phyloP scores from a whole-genome alignment of 2,888 invertebrate genomes.

The Taphrorychus bicolor region DNA sequence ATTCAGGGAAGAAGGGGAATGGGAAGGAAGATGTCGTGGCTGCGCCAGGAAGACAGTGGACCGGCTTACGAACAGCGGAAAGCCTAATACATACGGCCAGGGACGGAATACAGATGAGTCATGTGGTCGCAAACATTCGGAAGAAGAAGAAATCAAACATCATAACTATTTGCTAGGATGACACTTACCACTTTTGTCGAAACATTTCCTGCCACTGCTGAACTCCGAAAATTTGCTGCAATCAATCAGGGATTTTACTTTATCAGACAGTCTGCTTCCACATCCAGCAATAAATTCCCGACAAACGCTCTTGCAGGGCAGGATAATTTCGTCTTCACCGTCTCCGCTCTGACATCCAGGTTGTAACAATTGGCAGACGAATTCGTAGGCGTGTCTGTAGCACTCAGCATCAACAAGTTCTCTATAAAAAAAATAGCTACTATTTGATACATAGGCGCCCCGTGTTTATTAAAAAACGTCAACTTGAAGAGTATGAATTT shows the following conservation, averaged over 20 bases:
- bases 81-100: too few relatives aligned
- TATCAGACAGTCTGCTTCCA: constrained; percentile 74
- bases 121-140: too few relatives aligned
- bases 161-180: neutral
- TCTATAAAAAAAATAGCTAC: too few relatives aligned
- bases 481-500: too few relatives aligned
- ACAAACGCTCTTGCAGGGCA: constrained; percentile 85
- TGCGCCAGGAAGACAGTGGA: too few relatives aligned
- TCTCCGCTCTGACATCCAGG: constrained; percentile 70
- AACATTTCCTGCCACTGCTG: constrained; percentile 75
- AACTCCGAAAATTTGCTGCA: constrained; percentile 83
- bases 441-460: too few relatives aligned
- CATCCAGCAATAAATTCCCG: constrained; percentile 85
- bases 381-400: constrained; percentile 86
- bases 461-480: too few relatives aligned
- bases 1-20: too few relatives aligned
- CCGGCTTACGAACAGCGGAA: too few relatives aligned
- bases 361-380: constrained; percentile 86
- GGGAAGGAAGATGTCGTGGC: too few relatives aligned
- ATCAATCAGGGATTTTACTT: constrained; percentile 75
- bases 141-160: neutral
- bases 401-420: constrained; percentile 92
- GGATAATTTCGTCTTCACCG: constrained; percentile 64
- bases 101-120: too few relatives aligned
- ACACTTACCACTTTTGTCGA: constrained; percentile 74